Evolutionary conservation across 2,113 vertebrate species (phyloP), one percentile per base, ranked within the genome.

Genomic region (Eublepharis macularius): DNA sequence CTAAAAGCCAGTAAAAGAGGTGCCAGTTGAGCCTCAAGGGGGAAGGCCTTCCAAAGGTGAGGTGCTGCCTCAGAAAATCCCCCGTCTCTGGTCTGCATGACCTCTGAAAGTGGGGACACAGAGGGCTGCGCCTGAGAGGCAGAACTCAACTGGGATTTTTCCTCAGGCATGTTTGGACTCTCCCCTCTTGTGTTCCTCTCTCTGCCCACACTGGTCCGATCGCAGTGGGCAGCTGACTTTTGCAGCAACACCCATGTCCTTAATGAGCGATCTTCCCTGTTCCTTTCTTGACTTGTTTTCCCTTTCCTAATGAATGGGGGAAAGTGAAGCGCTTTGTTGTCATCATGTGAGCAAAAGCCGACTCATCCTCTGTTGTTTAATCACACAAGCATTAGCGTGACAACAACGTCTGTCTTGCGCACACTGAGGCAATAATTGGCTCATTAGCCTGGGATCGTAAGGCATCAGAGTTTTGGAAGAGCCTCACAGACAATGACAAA

Each of bases 241-340:
- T 2, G 6, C 3, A 14, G 21, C 41, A 8, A 4, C 24, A 7
- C 1, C 5, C 1, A 5, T 60, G 2, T 16, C 34, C 36, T 1
- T 54, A 29, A 26, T 19, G 14, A 29, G 3, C n/a, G 17, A 16
- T 32, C 29, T 2, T n/a, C 34, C 19, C 17, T 12, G 21, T 34
- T 1, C 34, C 4, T 72, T 43, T 26, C 17, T 39, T 24, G 21
- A 77, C 49, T 57, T 41, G 36, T 36, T 49, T 47, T 34, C 63
- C 19, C 4, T 6, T 34, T 26, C 39, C 54, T 14, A 17, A 49
- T n/a, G 54, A 75, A 65, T 34, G 43, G 60, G 21, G 16, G 24
- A 51, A 32, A 60, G 21, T 65, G 76, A 85, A 26, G 32, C 16
- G 34, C 49, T 6, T 19, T 3, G 17, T 70, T 47, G 66, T 79